These are phyloP conservation scores for Drosophila seguyi DNA, from an alignment of 1,140 invertebrate species.

Conservation along the genomic window DNA sequence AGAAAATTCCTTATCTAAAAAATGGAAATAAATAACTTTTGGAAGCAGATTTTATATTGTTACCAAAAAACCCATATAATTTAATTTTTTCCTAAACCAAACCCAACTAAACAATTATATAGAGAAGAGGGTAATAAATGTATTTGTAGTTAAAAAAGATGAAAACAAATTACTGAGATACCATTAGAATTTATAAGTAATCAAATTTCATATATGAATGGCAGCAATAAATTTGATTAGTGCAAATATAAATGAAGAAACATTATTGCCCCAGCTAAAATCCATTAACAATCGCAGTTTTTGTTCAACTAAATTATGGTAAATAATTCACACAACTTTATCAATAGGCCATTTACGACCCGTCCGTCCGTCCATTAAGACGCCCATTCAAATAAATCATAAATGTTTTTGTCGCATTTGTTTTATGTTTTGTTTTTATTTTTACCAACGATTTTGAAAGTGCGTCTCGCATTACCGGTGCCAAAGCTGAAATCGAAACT, in stretches of 20 bases:
- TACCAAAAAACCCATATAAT: background rate
- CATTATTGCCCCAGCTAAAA: conserved; percentile 8
- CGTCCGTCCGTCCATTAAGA: conserved; percentile 37
- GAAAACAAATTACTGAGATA: too few species aligned
- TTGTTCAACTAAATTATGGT: conserved; percentile 25
- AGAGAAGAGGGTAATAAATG: too few species aligned
- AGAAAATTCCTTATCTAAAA: too few species aligned
- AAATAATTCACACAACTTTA: conserved; percentile 50
- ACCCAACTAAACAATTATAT: too few species aligned
- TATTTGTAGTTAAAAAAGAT: too few species aligned
- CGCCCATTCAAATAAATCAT: conserved; percentile 62
- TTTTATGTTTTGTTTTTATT: conserved; percentile 1
- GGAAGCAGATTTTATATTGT: background rate
- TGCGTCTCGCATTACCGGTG: conserved; percentile 72
- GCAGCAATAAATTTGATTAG: background rate
- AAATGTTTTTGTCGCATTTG: conserved; percentile 45
- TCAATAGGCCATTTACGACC: conserved; percentile 43
- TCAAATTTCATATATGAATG: too few species aligned
- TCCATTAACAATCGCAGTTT: conserved; percentile 13
- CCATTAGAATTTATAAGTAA: too few species aligned
- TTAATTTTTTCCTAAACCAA: too few species aligned
- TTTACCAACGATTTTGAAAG: conserved; percentile 61
- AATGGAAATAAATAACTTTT: too few species aligned
- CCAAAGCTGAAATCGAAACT: conserved; percentile 49
- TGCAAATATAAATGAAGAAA: background rate